Evolutionary conservation across 2,797 vertebrate species (phyloP), one percentile per base, ranked within the genome.

Genomic region (Neosilurus hyrtlii): DNA sequence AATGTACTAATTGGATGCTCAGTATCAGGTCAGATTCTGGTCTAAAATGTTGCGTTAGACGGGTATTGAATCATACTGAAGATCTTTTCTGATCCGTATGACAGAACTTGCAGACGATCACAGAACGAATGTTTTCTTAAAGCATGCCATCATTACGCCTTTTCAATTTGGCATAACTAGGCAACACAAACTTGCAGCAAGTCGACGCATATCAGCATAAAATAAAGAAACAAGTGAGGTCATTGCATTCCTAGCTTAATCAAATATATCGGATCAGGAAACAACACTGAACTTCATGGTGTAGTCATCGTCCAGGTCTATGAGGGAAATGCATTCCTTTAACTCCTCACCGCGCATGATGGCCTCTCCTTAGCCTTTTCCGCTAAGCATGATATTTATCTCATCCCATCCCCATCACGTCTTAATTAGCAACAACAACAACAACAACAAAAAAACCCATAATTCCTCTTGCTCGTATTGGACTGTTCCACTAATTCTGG

Each of bases 231-330:
- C 65, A 7, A 12, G 76, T 78, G 61, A 65, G 61, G 18, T 78
- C 76, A 78, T 52, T 65, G 61, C 76, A 78, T 78, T 78, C 76
- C 49, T 52, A 11, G 30, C 9, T n/a, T 80, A 80, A 43, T 68
- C 54, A 59, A 81, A 43, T 81, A 14, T 49, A 71, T 70, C 24
- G 67, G 67, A 26, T 49, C 79, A 59, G 67, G 56, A 71, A 81
- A 62, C 79, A 43, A 59, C 22, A 49, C n/a, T 51, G 59, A 65
- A 65, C 43, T 65, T 65, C 26, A 51, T 61, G 76, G 61, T 78
- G 61, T 51, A 65, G 61, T 78, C 76, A 78, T 78, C 76, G 14
- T 65, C 15, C 61, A 78, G 76, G 61, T 78, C 62, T 52, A 24
- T 30, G 43, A 26, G 35, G 2, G 57, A 59, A 77, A 63, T 78